phyloP scores from a whole-genome alignment of 2,797 vertebrate species.

The Tinamus major region DNA sequence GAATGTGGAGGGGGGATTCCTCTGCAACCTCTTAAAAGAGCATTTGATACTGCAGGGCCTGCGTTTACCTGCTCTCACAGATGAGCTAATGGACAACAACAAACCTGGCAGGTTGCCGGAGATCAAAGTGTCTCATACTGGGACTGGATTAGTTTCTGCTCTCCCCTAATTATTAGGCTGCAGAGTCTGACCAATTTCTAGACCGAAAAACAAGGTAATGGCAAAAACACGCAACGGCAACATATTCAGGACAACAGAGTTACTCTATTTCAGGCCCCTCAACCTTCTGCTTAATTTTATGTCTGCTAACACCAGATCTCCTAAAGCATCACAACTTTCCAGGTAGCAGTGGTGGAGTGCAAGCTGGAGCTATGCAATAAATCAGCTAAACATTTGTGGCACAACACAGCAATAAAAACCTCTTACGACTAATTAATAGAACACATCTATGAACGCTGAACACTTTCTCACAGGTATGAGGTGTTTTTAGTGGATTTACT shows the following conservation, averaged over 20 bases:
- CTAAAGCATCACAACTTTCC: neutral
- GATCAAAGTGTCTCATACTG: constrained; percentile 7
- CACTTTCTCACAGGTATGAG: neutral
- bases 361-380: neutral
- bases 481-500: neutral
- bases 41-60: constrained; percentile 36
- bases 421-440: constrained; percentile 9
- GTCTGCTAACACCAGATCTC: neutral
- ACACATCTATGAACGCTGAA: neutral
- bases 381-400: neutral
- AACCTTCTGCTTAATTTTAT: neutral
- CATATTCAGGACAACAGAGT: neutral
- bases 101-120: constrained; percentile 37
- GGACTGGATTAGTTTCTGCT: constrained; percentile 1
- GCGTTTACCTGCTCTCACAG: constrained; percentile 4
- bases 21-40: constrained; percentile 37
- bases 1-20: neutral
- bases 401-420: neutral
- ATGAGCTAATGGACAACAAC: constrained; percentile 49
- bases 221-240: neutral
- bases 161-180: neutral
- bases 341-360: neutral
- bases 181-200: neutral
- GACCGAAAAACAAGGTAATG: neutral
- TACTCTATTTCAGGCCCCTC: neutral